Evolutionary conservation across 2,797 vertebrate species (phyloP).

Genomic region (Cossypha niveicapilla): DNA sequence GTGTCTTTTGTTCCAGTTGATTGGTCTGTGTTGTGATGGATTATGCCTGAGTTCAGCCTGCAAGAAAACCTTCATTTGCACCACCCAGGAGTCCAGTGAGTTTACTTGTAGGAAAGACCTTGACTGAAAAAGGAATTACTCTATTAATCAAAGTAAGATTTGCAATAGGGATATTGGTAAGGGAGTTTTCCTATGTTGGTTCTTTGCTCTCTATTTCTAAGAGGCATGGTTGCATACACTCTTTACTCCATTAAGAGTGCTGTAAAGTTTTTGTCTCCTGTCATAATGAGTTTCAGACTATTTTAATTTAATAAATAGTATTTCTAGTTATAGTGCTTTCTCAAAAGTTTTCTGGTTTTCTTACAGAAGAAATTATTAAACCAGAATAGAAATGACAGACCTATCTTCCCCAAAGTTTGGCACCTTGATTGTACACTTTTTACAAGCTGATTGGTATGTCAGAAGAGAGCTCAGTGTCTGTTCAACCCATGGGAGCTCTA

Average conservation of each 20-base stretch:
- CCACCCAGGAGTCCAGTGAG: neutral
- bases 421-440: neutral
- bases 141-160: neutral
- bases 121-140: neutral
- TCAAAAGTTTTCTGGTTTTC: neutral
- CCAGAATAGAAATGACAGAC: neutral
- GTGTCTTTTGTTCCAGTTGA: neutral
- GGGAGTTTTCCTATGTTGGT: neutral
- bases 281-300: neutral
- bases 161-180: neutral
- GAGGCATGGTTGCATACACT: rapidly evolving
- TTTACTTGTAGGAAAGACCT: neutral
- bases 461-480: rapidly evolving
- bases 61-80: neutral
- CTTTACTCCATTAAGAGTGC: neutral
- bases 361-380: neutral
- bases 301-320: neutral
- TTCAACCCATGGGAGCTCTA: neutral
- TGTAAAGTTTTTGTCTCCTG: neutral
- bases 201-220: neutral
- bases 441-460: neutral
- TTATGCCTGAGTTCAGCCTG: neutral
- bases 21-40: neutral
- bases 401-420: neutral
- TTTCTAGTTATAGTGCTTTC: neutral